Percentiles rank a stretch among this genome's conserved stretches.
Conservation (phyloP, 2,797 vertebrate species). For the Synanceia verrucosa region DNA sequence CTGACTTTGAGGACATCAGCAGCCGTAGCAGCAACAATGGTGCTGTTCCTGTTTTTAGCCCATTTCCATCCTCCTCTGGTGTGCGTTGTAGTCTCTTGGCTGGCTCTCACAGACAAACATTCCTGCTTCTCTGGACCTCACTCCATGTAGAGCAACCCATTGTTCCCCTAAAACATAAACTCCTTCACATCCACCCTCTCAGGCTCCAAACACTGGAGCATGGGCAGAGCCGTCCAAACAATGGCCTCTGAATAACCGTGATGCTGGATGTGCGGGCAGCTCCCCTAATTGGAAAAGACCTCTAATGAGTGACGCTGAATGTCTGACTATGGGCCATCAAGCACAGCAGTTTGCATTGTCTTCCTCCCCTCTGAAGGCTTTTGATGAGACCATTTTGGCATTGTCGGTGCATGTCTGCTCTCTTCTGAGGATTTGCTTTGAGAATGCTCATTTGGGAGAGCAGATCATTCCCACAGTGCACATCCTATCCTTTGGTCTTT, state of each 20-base stretch:
- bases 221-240: conserved; percentile 47
- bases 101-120: conserved; percentile 33
- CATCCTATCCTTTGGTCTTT: conserved; percentile 46
- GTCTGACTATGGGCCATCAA: conserved; percentile 44
- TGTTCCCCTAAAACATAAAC: conserved; percentile 55
- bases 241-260: conserved; percentile 49
- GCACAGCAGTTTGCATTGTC: conserved; percentile 51
- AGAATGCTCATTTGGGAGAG: conserved; percentile 32
- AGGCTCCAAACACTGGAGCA: conserved; percentile 51
- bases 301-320: conserved; percentile 64
- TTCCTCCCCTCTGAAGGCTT: conserved; percentile 38
- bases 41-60: conserved; percentile 26
- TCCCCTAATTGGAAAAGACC: conserved; percentile 58
- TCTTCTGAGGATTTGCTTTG: conserved; percentile 32
- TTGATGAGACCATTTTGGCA: conserved; percentile 32
- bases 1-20: conserved; percentile 17
- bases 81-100: conserved; percentile 40
- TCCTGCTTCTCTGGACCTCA: conserved; percentile 37
- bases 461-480: conserved; percentile 47
- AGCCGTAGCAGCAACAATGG: neutral
- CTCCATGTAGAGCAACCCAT: conserved; percentile 45
- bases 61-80: conserved; percentile 10
- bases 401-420: conserved; percentile 21
- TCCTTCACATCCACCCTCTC: conserved; percentile 45
- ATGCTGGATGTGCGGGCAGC: conserved; percentile 40